phyloP scores from a whole-genome alignment of 2,888 invertebrate genomes.

The Troides aeacus region DNA sequence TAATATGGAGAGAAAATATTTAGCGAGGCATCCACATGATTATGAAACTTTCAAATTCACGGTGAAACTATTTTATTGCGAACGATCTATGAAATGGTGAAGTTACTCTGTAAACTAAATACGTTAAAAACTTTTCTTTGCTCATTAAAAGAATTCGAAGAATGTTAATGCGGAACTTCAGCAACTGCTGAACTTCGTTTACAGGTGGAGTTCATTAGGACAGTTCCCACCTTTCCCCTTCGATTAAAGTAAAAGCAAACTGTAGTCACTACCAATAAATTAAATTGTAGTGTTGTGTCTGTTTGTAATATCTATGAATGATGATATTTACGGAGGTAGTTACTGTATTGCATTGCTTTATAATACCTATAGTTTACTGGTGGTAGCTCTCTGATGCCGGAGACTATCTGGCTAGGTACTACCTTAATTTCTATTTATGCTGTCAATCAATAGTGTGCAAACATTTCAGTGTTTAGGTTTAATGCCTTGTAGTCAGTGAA shows the following conservation, averaged over 20 bases:
- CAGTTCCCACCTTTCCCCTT: conserved; percentile 56
- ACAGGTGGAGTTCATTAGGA: conserved; percentile 71
- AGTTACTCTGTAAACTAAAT: conserved; percentile 20
- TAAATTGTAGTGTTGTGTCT: no score
- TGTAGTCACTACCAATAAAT: no score
- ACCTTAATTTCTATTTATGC: no score
- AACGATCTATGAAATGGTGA: conserved; percentile 17
- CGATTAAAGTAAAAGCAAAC: conserved; percentile 37
- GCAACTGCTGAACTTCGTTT: conserved; percentile 67
- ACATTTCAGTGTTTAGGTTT: no score
- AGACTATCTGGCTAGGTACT: no score
- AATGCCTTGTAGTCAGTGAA: no score
- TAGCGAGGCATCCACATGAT: neutral
- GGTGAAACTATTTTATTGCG: conserved; percentile 21
- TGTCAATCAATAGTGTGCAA: no score
- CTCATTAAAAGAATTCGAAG: conserved; percentile 52
- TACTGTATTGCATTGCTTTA: no score
- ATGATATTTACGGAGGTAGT: no score
- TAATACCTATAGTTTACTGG: no score
- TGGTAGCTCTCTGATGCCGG: no score
- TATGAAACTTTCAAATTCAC: conserved; percentile 17
- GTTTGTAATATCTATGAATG: no score
- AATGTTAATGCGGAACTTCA: conserved; percentile 57
- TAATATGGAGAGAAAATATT: neutral
- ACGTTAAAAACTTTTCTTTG: conserved; percentile 32